A percentile compares a stretch with the other conserved stretches of the same genome.
phyloP scores from a whole-genome alignment of 1,140 invertebrate genomes.

The Bombus waltoni region DNA sequence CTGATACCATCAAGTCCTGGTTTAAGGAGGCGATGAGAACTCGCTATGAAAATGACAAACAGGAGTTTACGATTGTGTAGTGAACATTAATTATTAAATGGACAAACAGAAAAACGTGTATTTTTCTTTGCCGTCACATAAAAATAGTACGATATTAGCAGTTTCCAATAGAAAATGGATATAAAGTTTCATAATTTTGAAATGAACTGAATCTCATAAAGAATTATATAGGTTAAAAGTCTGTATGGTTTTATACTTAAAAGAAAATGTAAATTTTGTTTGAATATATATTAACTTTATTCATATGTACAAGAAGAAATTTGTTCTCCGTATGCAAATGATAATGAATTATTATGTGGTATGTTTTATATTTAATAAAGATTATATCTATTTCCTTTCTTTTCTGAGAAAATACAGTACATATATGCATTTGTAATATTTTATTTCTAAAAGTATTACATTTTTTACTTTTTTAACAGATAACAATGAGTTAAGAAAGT shows the following conservation, averaged over 20 bases:
- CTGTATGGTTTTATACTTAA: background rate
- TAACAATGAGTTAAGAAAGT: background rate
- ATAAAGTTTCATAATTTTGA: background rate
- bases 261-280: background rate
- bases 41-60: slow-evolving; percentile 21
- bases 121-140: background rate
- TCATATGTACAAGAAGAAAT: background rate
- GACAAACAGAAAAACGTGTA: background rate
- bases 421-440: background rate
- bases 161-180: background rate
- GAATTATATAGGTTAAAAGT: slow-evolving; percentile 31
- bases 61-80: slow-evolving; percentile 1
- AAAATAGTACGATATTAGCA: background rate
- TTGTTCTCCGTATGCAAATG: background rate
- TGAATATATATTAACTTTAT: background rate
- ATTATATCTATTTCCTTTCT: background rate
- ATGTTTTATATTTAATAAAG: background rate
- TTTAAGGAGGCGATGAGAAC: background rate
- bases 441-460: background rate
- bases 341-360: background rate
- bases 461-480: background rate
- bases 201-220: background rate
- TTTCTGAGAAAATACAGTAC: background rate
- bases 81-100: slow-evolving; percentile 11
- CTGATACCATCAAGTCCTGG: background rate